These are phyloP conservation scores for Cephus runcator DNA, from an alignment of 2,888 invertebrate species.

Conservation along the genomic window DNA sequence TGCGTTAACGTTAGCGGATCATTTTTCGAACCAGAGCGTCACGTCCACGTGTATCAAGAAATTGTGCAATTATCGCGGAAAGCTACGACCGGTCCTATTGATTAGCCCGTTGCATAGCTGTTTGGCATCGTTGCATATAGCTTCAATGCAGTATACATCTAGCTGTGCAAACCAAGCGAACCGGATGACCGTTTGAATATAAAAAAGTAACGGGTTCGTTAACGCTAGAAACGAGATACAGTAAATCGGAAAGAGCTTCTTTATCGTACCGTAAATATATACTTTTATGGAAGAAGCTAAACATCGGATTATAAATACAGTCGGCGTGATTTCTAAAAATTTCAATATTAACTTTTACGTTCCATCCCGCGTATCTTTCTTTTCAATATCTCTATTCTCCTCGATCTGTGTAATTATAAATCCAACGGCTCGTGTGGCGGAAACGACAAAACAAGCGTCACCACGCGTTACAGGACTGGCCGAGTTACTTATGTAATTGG, in stretches of 20 bases:
- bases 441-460: slow-evolving; percentile 2
- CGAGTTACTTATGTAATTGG: slow-evolving; percentile 19
- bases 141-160: background rate
- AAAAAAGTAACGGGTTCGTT: background rate
- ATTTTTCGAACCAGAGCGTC: slow-evolving; percentile 14
- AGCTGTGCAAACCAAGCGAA: background rate
- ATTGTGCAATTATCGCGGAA: background rate
- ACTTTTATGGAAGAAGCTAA: background rate
- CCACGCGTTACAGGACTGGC: background rate
- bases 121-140: background rate
- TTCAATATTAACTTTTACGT: background rate
- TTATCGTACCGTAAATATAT: background rate
- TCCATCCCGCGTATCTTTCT: background rate
- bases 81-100: background rate
- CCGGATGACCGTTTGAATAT: background rate
- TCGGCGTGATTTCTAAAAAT: background rate
- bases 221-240: background rate
- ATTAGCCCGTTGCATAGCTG: background rate
- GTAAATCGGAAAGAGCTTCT: background rate
- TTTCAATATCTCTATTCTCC: background rate
- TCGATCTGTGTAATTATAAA: background rate
- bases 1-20: slow-evolving; percentile 8
- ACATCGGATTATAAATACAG: background rate
- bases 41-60: background rate
- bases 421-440: background rate